Evolutionary conservation across 35 echinoderm and acorn worm species (phyloP), one percentile per base, ranked within the genome.

Genomic region (Lytechinus variegatus): DNA sequence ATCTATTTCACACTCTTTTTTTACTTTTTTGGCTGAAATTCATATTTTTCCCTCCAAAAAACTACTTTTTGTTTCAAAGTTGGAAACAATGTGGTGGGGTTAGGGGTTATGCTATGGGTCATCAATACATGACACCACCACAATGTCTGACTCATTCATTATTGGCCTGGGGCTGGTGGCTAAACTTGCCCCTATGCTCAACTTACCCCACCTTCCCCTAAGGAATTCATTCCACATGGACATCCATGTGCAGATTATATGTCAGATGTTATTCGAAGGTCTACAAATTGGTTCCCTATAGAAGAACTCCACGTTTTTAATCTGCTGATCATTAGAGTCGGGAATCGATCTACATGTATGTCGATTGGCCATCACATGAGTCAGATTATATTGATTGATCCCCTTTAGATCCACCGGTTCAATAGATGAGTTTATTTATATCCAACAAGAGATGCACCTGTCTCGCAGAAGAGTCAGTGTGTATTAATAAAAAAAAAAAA

Each of bases 301-400:
- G 66, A 24, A 79, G 19, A 79, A 24, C 66, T 79, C 19, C 16
- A 24, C 66, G n/a, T 79, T 79, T 79, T 79, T 79, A 79, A 79
- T 79, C 66, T 24, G 66, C 66, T 24, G 66, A 79, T 79, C 66
- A 79, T 79, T n/a, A 24, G 2, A 24, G 66, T 79, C n/a, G 5
- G 66, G n/a, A 79, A 79, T 79, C 66, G 21, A 79, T 79, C 4
- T n/a, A n/a, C n/a, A n/a, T n/a, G n/a, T 79, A 79, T 7, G 66
- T 79, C 66, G n/a, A 79, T 79, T 79, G 66, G 19, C n/a, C 66
- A 79, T 79, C 66, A 79, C 14, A 79, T 79, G 66, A 79, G 66
- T 79, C 66, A 79, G 66, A 8, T 79, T 79, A 79, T 79, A 79
- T 79, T 79, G 66, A 79, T 79, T n/a, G 66, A 79, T 79, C n/a